These are phyloP conservation scores for Platygyra sinensis DNA, from an alignment of 64 coral and sea anemone species.

Conservation along the genomic window DNA sequence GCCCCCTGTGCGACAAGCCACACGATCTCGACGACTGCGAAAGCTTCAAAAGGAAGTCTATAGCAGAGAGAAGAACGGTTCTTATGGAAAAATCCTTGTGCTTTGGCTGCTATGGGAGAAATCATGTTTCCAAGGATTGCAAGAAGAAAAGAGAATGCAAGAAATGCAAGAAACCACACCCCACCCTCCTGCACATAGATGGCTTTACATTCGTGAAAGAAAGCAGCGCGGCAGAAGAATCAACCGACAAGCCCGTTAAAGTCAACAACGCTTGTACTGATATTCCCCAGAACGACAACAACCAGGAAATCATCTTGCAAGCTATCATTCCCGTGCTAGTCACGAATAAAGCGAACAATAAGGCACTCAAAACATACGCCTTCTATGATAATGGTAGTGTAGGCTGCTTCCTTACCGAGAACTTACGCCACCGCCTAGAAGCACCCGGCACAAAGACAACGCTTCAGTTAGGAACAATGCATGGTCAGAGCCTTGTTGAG, in stretches of 20 bases:
- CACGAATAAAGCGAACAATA: too few species aligned
- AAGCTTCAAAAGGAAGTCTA: conserved; percentile 36
- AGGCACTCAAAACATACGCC: too few species aligned
- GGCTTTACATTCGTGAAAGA: conserved; percentile 8
- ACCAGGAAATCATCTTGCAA: too few species aligned
- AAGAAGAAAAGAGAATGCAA: conserved; percentile 44
- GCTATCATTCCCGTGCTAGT: too few species aligned
- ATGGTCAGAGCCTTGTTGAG: too few species aligned
- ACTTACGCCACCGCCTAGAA: background rate
- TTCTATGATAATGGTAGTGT: too few species aligned
- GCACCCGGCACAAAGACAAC: background rate
- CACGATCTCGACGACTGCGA: conserved; percentile 64
- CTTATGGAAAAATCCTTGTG: conserved; percentile 42
- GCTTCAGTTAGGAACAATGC: background rate
- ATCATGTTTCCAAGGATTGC: conserved; percentile 46
- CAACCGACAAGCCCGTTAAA: background rate
- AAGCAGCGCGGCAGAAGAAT: background rate
- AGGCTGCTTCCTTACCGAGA: too few species aligned
- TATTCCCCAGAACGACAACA: too few species aligned
- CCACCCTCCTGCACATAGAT: conserved; percentile 63
- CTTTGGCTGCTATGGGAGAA: conserved; percentile 53
- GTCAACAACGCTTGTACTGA: too few species aligned
- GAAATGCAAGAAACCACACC: conserved; percentile 63
- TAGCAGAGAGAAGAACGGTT: conserved; percentile 59
- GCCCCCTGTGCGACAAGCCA: conserved; percentile 4